Evolutionary conservation across 92 coral and sea anemone species (phyloP).

Genomic region (Umimayanthus chanpuru): DNA sequence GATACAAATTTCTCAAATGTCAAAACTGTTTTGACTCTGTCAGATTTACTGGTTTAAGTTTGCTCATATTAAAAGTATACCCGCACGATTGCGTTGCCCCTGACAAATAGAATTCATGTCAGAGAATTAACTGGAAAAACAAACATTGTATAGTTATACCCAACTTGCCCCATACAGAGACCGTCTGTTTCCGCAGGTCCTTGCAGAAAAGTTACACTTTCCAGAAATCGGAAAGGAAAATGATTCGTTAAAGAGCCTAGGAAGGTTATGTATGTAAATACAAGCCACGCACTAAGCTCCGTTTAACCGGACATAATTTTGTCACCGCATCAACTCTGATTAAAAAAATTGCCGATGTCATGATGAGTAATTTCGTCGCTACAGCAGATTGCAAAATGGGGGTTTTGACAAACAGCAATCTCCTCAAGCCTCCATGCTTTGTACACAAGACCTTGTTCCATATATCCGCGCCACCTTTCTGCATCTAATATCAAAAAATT

Average conservation of each 20-base stretch:
- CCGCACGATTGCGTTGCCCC: neutral
- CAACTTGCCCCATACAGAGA: conserved; percentile 23
- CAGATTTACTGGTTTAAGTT: neutral
- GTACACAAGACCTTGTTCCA: neutral
- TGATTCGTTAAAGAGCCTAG: conserved; percentile 5
- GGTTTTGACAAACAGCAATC: neutral
- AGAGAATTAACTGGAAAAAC: neutral
- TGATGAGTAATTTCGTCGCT: neutral
- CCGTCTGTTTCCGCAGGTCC: neutral
- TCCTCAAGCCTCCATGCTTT: neutral
- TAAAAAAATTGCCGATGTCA: neutral
- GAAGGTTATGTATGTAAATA: neutral
- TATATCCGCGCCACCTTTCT: neutral
- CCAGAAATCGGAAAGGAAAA: neutral
- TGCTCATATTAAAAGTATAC: neutral
- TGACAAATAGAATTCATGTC: neutral
- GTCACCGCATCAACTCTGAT: neutral
- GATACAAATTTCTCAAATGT: no score
- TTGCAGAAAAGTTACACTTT: neutral
- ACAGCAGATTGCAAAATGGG: neutral
- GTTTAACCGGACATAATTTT: neutral
- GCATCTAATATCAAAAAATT: neutral
- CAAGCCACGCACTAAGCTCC: neutral
- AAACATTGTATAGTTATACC: neutral
- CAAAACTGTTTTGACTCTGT: neutral